Conservation (phyloP, 2,888 invertebrate genomes). For the Apamea monoglypha region DNA sequence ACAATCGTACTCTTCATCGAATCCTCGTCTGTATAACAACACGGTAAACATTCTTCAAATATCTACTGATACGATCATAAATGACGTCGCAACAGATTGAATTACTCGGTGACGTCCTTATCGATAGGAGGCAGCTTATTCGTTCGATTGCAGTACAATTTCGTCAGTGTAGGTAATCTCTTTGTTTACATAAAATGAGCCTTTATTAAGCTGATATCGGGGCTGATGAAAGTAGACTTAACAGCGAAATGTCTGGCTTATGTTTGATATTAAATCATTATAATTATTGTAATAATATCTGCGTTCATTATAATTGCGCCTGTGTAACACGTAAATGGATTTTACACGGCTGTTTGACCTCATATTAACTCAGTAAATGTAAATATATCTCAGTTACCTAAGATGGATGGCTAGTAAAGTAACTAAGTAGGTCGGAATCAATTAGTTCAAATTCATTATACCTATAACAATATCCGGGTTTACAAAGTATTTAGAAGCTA, state of each 20-base stretch:
- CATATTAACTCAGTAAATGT: constrained; percentile 46
- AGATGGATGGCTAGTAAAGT: constrained; percentile 14
- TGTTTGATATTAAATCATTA: constrained; percentile 30
- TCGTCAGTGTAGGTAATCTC: constrained; percentile 51
- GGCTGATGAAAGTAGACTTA: constrained; percentile 48
- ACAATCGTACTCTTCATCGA: constrained; percentile 71
- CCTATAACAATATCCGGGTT: constrained; percentile 13
- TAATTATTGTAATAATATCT: constrained; percentile 48
- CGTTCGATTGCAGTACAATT: constrained; percentile 46
- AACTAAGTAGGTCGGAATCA: constrained; percentile 30
- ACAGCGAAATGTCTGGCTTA: constrained; percentile 19
- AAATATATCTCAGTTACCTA: constrained; percentile 39
- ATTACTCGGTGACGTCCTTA: constrained; percentile 51
- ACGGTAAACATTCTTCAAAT: constrained; percentile 83
- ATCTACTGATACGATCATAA: constrained; percentile 76
- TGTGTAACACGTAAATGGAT: constrained; percentile 38
- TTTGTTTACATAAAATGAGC: constrained; percentile 52
- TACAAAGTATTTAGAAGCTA: not conserved
- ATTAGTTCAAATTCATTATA: constrained; percentile 16
- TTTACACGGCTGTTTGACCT: constrained; percentile 53
- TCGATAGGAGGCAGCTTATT: constrained; percentile 45
- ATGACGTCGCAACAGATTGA: constrained; percentile 58
- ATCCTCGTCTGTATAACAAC: constrained; percentile 70
- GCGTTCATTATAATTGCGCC: constrained; percentile 45
- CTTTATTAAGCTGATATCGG: constrained; percentile 46